Evolutionary conservation across 2,797 vertebrate species (phyloP).

Genomic region (Phoeniculus purpureus): DNA sequence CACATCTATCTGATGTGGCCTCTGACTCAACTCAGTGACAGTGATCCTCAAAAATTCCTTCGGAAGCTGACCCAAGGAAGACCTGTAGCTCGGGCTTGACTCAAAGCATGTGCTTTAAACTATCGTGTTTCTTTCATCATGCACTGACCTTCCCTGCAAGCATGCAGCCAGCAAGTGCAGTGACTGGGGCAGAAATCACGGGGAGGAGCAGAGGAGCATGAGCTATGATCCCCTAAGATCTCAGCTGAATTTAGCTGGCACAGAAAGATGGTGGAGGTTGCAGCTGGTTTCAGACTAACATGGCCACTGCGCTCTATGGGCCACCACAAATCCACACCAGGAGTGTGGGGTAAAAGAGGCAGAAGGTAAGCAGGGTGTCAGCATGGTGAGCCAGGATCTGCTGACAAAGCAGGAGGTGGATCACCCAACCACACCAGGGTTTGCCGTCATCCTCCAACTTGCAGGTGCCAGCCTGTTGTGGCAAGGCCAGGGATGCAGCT

Average conservation of each 20-base stretch:
- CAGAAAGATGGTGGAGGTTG: background rate
- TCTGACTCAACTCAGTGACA: background rate
- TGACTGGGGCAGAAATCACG: background rate
- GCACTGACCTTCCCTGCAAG: background rate
- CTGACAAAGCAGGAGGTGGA: background rate
- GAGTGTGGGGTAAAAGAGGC: accelerated
- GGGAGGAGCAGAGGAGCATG: background rate
- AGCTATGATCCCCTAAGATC: background rate
- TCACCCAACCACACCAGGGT: background rate
- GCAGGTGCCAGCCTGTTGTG: background rate
- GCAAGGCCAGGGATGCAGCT: background rate
- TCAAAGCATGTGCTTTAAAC: background rate
- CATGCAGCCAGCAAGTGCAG: accelerated
- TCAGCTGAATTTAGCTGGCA: background rate
- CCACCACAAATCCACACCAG: accelerated
- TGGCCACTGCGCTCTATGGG: background rate
- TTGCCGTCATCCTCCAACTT: background rate
- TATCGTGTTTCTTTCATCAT: accelerated
- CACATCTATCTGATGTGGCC: background rate
- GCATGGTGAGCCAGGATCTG: background rate
- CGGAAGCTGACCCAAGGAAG: background rate
- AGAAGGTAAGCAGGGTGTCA: background rate
- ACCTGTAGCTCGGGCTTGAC: background rate
- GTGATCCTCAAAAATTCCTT: background rate
- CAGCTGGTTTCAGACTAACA: background rate